Evolutionary conservation across 2,797 vertebrate species (phyloP).

Genomic region (Gymnothorax reevesii): DNA sequence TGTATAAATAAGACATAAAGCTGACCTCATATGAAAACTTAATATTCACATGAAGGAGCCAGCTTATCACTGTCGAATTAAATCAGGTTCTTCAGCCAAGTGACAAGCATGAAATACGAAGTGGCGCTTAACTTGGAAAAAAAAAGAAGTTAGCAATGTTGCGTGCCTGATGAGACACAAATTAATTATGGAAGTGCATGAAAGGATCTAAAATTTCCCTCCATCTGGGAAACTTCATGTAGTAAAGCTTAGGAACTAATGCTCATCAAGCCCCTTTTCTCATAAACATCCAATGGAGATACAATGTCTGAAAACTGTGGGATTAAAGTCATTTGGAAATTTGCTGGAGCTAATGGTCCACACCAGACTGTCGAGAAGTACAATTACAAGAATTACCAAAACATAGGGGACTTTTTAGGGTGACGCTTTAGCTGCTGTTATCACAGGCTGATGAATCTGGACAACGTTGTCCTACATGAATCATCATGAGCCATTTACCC

Average conservation of each 20-base stretch:
- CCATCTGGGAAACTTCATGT: background rate
- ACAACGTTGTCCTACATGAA: background rate
- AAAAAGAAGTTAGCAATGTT: background rate
- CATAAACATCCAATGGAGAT: background rate
- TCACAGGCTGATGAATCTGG: background rate
- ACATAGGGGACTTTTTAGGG: background rate
- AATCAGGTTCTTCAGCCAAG: background rate
- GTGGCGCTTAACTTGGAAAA: background rate
- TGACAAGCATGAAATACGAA: background rate
- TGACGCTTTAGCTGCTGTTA: background rate
- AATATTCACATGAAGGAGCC: background rate
- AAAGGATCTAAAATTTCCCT: background rate
- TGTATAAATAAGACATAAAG: background rate
- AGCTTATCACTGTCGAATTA: background rate
- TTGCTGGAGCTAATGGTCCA: background rate
- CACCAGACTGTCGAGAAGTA: background rate
- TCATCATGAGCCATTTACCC: background rate
- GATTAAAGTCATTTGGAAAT: background rate
- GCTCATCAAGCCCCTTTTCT: background rate
- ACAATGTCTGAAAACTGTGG: background rate
- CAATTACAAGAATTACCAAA: background rate
- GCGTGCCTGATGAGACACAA: background rate
- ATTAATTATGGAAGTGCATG: background rate
- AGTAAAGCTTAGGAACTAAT: background rate
- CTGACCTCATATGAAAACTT: background rate